Evolutionary conservation across 2,888 invertebrate species (phyloP).

Genomic region (Drosophila subquinaria): DNA sequence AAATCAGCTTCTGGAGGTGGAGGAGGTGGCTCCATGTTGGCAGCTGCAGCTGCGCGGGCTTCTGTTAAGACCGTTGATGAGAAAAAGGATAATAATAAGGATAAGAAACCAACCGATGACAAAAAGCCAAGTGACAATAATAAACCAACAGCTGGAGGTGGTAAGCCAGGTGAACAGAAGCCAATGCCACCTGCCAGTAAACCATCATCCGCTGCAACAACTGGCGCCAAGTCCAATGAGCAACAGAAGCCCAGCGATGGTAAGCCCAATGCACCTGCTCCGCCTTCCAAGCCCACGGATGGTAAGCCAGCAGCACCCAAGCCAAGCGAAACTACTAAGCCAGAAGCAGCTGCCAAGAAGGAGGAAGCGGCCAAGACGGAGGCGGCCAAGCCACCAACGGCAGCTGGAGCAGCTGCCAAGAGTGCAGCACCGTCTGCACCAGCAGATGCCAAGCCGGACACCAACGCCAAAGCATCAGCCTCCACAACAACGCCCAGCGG

Average conservation of each 20-base stretch:
- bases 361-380: constrained; percentile 75
- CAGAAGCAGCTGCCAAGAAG: constrained; percentile 81
- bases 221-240: constrained; percentile 56
- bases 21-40: constrained; percentile 50
- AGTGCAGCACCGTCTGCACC: constrained; percentile 78
- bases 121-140: constrained; percentile 47
- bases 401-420: constrained; percentile 84
- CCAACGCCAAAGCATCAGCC: constrained; percentile 77
- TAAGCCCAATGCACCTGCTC: constrained; percentile 76
- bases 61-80: constrained; percentile 66
- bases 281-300: constrained; percentile 77
- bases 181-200: constrained; percentile 36
- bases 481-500: constrained; percentile 53
- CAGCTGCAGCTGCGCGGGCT: constrained; percentile 63
- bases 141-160: constrained; percentile 28
- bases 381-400: constrained; percentile 71
- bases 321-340: constrained; percentile 75
- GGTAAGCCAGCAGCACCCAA: constrained; percentile 80
- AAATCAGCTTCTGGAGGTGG: constrained; percentile 30
- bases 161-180: constrained; percentile 65
- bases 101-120: constrained; percentile 44
- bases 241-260: constrained; percentile 55
- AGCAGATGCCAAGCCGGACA: constrained; percentile 75
- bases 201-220: constrained; percentile 31
- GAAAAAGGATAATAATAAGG: constrained; percentile 41